Evolutionary conservation across 2,797 vertebrate genomes (phyloP).

Genomic region (Naso thynnoides): DNA sequence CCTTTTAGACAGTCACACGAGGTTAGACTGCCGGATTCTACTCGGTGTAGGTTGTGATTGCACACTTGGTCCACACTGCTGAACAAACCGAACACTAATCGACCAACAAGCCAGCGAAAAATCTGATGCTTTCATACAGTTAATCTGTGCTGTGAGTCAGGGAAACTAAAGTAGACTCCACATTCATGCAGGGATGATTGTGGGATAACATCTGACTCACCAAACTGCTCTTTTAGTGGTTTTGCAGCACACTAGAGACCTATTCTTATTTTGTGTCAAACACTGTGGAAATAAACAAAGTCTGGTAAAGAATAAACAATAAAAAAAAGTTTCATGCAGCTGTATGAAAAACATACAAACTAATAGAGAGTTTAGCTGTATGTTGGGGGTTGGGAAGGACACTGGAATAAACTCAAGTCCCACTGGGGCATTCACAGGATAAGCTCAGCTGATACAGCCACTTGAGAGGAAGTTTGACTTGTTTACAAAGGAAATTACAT

Average conservation of each 20-base stretch:
- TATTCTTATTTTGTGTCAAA: slow-evolving; percentile 27
- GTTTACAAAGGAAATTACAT: slow-evolving; percentile 84
- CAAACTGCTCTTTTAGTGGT: slow-evolving; percentile 29
- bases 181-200: slow-evolving; percentile 23
- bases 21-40: slow-evolving; percentile 32
- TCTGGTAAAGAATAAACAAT: slow-evolving; percentile 10
- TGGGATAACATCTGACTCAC: slow-evolving; percentile 38
- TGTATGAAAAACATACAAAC: slow-evolving; percentile 20
- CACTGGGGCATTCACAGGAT: slow-evolving; percentile 60
- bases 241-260: slow-evolving; percentile 18
- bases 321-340: slow-evolving; percentile 26
- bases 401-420: slow-evolving; percentile 46
- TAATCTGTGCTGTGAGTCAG: slow-evolving; percentile 40
- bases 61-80: slow-evolving; percentile 35
- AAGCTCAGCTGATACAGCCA: slow-evolving; percentile 69
- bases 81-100: slow-evolving; percentile 42
- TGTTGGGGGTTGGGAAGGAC: slow-evolving; percentile 4
- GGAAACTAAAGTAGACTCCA: slow-evolving; percentile 30
- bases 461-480: slow-evolving; percentile 74
- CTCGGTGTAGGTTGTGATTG: slow-evolving; percentile 30
- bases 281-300: slow-evolving; percentile 20
- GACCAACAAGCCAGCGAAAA: slow-evolving; percentile 24
- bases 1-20: slow-evolving; percentile 17
- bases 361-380: slow-evolving; percentile 17
- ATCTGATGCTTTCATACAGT: slow-evolving; percentile 43